phyloP scores from a whole-genome alignment of 2,797 vertebrate species.

The Decapterus maruadsi region DNA sequence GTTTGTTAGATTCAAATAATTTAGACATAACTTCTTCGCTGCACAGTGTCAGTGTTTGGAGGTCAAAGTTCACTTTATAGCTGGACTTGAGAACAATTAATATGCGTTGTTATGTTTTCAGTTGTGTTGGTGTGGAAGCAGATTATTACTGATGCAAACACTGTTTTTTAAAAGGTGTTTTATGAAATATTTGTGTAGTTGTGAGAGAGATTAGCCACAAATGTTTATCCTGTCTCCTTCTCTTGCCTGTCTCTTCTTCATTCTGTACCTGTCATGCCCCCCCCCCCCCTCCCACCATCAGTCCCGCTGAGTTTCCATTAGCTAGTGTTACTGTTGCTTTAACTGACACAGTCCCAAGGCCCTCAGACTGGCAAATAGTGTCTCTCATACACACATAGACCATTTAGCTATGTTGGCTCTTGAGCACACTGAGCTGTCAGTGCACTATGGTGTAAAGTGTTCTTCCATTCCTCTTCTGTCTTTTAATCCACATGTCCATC shows the following conservation, averaged over 20 bases:
- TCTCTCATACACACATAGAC: background rate
- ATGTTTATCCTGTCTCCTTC: no score
- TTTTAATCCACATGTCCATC: background rate
- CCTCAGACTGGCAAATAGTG: background rate
- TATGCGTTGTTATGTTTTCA: no score
- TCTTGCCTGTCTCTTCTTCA: background rate
- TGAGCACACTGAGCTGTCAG: conserved; percentile 34
- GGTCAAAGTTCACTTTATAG: no score
- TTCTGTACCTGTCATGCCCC: background rate
- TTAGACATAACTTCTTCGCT: no score
- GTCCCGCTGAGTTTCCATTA: conserved; percentile 50
- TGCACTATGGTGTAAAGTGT: conserved; percentile 24
- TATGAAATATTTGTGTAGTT: no score
- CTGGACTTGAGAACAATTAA: no score
- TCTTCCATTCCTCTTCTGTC: conserved; percentile 25
- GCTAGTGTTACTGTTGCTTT: conserved; percentile 17
- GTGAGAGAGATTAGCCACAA: no score
- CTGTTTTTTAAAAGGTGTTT: no score
- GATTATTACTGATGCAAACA: no score
- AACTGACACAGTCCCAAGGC: background rate
- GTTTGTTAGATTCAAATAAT: no score
- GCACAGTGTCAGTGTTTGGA: no score
- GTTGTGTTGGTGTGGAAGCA: no score
- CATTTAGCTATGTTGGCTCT: conserved; percentile 51
- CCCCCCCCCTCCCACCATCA: background rate